phyloP scores from a whole-genome alignment of 2,888 invertebrate genomes.

The Chamaedrilus cognettii region DNA sequence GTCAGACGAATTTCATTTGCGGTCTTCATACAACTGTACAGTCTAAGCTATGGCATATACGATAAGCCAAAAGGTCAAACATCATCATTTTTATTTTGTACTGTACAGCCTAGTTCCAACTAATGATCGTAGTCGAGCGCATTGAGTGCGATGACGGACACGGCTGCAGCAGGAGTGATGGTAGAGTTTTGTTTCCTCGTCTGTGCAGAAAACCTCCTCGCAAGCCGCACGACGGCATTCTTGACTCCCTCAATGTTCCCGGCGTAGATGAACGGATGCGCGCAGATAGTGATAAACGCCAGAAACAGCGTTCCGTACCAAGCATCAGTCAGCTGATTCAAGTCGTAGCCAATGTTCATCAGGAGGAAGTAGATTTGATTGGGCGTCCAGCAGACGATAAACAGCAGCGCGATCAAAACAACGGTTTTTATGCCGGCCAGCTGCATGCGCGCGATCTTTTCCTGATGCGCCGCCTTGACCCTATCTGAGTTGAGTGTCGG shows the following conservation, averaged over 20 bases:
- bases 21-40: too few species aligned
- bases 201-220: too few species aligned
- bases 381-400: background rate
- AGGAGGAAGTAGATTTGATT: slow-evolving; percentile 11
- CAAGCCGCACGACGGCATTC: too few species aligned
- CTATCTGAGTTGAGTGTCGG: background rate
- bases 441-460: slow-evolving; percentile 3
- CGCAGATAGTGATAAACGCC: slow-evolving; percentile 7
- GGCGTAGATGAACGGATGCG: slow-evolving; percentile 9
- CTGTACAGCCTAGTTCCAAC: too few species aligned
- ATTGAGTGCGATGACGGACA: too few species aligned
- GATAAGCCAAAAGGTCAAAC: too few species aligned
- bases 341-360: background rate
- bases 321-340: background rate
- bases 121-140: too few species aligned
- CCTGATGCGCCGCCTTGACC: background rate
- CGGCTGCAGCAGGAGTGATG: too few species aligned
- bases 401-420: slow-evolving; percentile 5
- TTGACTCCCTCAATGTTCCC: slow-evolving; percentile 1
- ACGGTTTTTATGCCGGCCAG: slow-evolving; percentile 1
- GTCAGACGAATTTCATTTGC: too few species aligned
- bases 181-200: too few species aligned
- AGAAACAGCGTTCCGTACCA: slow-evolving; percentile 1
- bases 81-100: too few species aligned
- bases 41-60: too few species aligned